These are phyloP conservation scores for Philantomba maxwellii DNA, from an alignment of 2,113 vertebrate genomes.

Conservation along the genomic window DNA sequence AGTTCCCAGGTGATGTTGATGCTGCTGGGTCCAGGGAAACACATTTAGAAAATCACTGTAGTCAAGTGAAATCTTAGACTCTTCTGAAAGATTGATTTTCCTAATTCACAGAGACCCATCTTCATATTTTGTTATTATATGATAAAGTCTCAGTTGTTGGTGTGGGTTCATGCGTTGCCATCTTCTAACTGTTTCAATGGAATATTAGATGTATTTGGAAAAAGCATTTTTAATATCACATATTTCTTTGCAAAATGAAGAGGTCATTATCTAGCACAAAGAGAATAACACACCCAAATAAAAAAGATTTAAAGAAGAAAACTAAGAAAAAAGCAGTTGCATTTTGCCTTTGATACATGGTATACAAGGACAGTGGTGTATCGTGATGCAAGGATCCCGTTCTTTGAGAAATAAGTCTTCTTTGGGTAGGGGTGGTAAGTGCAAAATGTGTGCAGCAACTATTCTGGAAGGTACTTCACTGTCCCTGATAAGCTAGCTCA, in stretches of 20 bases:
- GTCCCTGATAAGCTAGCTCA: background rate
- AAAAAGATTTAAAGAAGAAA: background rate
- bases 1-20: background rate
- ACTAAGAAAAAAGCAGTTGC: background rate
- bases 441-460: background rate
- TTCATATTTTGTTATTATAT: background rate
- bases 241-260: constrained; percentile 10
- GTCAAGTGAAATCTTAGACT: background rate
- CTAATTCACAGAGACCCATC: background rate
- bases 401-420: background rate
- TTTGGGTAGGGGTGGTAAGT: background rate
- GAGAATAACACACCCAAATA: background rate
- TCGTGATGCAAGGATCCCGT: background rate
- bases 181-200: background rate
- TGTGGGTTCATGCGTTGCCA: background rate
- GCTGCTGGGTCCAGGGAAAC: background rate
- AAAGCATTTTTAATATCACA: background rate
- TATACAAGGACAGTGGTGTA: background rate
- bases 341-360: background rate
- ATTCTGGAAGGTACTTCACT: background rate
- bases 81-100: background rate
- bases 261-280: background rate
- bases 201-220: background rate
- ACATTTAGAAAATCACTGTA: background rate
- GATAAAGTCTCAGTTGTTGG: background rate